Base-by-base conservation (phyloP, 2,113 vertebrate species). In the Anas platyrhynchos region DNA sequence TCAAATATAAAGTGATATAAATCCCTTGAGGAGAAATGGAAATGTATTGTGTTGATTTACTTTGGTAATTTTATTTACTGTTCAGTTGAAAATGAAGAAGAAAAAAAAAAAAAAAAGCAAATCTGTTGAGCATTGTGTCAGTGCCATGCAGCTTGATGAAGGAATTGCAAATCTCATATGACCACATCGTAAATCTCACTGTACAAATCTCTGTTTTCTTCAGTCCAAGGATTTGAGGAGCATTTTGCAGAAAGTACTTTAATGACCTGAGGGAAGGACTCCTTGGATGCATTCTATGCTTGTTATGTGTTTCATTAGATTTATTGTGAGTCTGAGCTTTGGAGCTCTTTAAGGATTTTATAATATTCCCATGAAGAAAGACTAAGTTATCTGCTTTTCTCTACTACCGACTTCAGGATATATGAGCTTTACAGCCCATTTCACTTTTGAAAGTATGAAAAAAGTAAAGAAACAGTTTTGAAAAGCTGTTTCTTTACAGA, bases 61-160 rank as follows among this genome's bases (percentile, higher is more conserved):
- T 82, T 61, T 58, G 38, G 34, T 85, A 93, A 91, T 81, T 90
- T 81, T 94, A 38, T 91, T 95, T 94, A 77, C n/a, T 76, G 29
- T 74, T 74, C 59, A 71, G 34, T 63, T 71, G 72, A 91, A 94
- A 80, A 54, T 77, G 85, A 87, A 88, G 36, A 16, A 2, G 2
- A 68, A 9, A 80, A 16, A n/a, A 4, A 16, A 5, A 55, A 26
- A 13, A 10, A 80, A 46, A 76, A 31, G 22, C 6, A 68, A 34
- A 17, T 78, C 46, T 83, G 20, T 46, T 86, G 36, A 88, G 16
- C 12, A 18, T 7, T 46, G 15, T 59, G 13, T 89, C 46, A 86
- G 18, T 81, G 91, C 48, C 29, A 55, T 13, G 69, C 41, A 77
- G 11, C 9, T 46, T 74, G 50, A 85, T 66, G 82, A 91, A 91